Evolutionary conservation across 2,888 invertebrate species (phyloP), one percentile per base, ranked within the genome.

Genomic region (Pyrrhia umbra): DNA sequence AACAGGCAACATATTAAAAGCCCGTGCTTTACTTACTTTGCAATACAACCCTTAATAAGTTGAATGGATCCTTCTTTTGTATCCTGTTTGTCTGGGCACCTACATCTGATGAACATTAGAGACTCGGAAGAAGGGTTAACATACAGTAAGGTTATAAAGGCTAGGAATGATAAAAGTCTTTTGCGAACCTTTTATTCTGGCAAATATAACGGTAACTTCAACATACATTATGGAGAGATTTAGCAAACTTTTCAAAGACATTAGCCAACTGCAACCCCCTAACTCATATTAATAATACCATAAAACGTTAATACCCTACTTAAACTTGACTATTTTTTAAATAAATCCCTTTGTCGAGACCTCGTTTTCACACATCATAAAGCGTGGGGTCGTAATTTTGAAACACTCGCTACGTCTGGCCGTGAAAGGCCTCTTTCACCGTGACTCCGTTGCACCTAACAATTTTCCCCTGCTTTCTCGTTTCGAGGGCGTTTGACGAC

Each of bases 401-500:
- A 88, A 90, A 85, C 81, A 87, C 85, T 86, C 82, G 82, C 83
- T 88, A 86, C 86, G 86, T 85, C 85, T 77, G 79, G 67, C 80
- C 69, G 81, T 88, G 82, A 89, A 88, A 88, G 85, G 85, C 80
- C 81, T 81, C 79, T 83, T 86, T 82, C 75, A 80, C 76, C 71
- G 50, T 63, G 56, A 80, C 79, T 82, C 68, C 76, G 50, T 42
- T 25, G 52, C 46, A 73, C 52, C 16, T 51, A 58, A 69, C 75
- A 73, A 50, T 74, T 73, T 70, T 55, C 30, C 60, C 47, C 57
- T 88, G 86, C 84, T 78, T 75, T 83, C 74, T 66, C 77, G 76
- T 84, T 87, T 82, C 79, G 81, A 86, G 87, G 84, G 84, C 84
- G 85, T 89, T 90, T 87, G 80, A 88, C 88, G 88, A 65, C 73